phyloP scores from a whole-genome alignment of 2,797 vertebrate species.

The Thamnophis elegans region DNA sequence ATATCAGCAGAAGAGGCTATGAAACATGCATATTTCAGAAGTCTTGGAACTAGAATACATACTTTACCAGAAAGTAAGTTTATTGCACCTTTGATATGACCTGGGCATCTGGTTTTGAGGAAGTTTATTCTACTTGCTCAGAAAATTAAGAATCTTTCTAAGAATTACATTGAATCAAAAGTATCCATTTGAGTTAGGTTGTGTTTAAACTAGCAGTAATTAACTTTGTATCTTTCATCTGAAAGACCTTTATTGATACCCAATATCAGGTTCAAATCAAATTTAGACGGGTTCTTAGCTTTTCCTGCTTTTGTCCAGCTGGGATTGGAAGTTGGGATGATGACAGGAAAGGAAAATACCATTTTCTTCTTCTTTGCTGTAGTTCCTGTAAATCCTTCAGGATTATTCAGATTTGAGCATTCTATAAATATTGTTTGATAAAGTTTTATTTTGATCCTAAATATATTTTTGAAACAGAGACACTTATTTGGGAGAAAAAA shows the following conservation, averaged over 20 bases:
- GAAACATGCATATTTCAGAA: slow-evolving; percentile 95
- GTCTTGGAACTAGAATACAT: slow-evolving; percentile 89
- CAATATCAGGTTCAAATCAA: background rate
- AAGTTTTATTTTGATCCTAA: background rate
- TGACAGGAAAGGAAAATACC: background rate
- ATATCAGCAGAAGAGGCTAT: slow-evolving; percentile 96
- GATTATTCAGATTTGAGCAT: background rate
- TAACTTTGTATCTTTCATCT: background rate
- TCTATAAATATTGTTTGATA: background rate
- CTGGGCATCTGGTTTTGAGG: background rate
- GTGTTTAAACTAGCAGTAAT: background rate
- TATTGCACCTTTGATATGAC: background rate
- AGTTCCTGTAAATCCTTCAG: background rate
- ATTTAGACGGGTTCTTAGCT: background rate
- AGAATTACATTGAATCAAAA: background rate
- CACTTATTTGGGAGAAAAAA: background rate
- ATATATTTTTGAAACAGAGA: background rate
- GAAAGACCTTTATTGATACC: background rate
- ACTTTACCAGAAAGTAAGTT: slow-evolving; percentile 91
- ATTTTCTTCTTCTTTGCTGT: background rate
- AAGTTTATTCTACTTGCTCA: background rate
- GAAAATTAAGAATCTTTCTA: background rate
- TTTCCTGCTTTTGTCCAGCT: background rate
- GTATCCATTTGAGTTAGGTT: background rate
- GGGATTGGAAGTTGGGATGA: background rate